These are phyloP conservation scores for Serrognathus titanus DNA, from an alignment of 2,888 invertebrate species.

Conservation along the genomic window DNA sequence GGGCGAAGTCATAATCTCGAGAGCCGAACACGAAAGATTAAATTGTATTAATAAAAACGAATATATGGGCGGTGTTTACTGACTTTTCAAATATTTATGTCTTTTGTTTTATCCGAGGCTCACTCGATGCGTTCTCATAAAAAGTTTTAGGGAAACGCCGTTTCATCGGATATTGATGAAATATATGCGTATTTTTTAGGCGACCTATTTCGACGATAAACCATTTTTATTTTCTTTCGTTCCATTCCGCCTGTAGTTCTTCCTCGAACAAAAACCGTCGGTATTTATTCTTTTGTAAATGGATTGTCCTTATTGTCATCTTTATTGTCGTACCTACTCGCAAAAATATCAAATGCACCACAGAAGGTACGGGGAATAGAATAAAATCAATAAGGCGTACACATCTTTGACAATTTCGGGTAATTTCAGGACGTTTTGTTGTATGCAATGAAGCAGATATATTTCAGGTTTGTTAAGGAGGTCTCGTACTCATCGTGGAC, in stretches of 20 bases:
- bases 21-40: constrained; percentile 22
- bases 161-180: constrained; percentile 28
- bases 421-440: constrained; percentile 17
- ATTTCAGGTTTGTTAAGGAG: background rate
- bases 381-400: constrained; percentile 23
- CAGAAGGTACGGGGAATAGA: constrained; percentile 20
- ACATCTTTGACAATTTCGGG: constrained; percentile 19
- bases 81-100: constrained; percentile 30
- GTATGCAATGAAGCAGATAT: constrained; percentile 16
- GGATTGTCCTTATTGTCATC: constrained; percentile 22
- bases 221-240: constrained; percentile 25
- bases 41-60: constrained; percentile 25
- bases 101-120: constrained; percentile 23
- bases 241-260: constrained; percentile 21
- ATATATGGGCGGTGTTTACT: constrained; percentile 24
- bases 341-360: constrained; percentile 23
- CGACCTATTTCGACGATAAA: constrained; percentile 25
- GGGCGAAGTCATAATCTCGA: constrained; percentile 22
- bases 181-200: constrained; percentile 27
- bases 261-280: constrained; percentile 17
- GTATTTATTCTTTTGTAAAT: constrained; percentile 19
- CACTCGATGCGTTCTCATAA: constrained; percentile 20
- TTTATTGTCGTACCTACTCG: constrained; percentile 20
- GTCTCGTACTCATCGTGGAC: background rate
- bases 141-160: constrained; percentile 28